A percentile compares a stretch with the other conserved stretches of the same genome.
Conservation (phyloP, 2,888 invertebrate genomes). For the Sturmia bella region DNA sequence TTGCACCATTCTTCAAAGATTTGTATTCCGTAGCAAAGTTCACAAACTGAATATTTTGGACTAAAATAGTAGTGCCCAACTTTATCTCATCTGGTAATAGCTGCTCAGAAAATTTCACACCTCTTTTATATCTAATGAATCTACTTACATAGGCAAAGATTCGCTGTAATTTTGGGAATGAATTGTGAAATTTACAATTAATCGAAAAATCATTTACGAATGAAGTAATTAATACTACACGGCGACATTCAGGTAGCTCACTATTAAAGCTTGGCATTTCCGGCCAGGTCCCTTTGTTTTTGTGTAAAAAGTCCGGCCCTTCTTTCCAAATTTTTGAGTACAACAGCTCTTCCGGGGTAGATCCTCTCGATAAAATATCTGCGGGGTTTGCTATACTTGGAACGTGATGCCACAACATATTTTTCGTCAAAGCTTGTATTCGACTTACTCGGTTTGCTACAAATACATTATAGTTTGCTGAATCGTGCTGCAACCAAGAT, state of each 20-base stretch:
- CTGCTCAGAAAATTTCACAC: background rate
- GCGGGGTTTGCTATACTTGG: conserved; percentile 45
- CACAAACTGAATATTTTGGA: conserved; percentile 41
- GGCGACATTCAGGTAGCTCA: conserved; percentile 16
- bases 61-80: conserved; percentile 24
- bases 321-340: conserved; percentile 37
- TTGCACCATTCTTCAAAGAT: background rate
- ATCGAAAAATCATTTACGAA: too few species aligned
- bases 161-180: conserved; percentile 37
- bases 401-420: conserved; percentile 59
- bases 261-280: background rate
- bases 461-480: conserved; percentile 54
- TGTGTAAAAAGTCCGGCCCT: conserved; percentile 39
- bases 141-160: conserved; percentile 34
- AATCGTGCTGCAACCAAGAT: conserved; percentile 46
- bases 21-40: conserved; percentile 30
- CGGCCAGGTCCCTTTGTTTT: conserved; percentile 12
- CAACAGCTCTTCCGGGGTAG: conserved; percentile 39
- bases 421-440: conserved; percentile 45
- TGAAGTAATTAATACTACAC: background rate
- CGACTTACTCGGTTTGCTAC: conserved; percentile 52
- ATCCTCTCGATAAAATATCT: conserved; percentile 49
- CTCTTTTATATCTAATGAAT: background rate
- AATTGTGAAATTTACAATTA: background rate
- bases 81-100: conserved; percentile 19